A percentile compares a stretch with the other conserved stretches of the same genome.
These are phyloP conservation scores for Hafferia zeledoni DNA, from an alignment of 2,797 vertebrate species.

Conservation along the genomic window DNA sequence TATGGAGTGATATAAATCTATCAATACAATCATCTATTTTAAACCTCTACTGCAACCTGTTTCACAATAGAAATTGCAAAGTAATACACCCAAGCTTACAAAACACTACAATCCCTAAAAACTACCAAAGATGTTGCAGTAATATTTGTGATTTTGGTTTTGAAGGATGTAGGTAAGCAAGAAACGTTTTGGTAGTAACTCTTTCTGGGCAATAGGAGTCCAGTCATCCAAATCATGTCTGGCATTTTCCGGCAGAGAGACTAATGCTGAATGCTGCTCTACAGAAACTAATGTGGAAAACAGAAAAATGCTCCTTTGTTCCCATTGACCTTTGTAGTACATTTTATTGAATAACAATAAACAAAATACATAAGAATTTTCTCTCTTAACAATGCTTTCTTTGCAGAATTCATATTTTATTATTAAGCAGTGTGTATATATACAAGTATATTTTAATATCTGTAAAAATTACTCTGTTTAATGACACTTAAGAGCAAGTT, in stretches of 20 bases:
- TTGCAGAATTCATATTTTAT: neutral
- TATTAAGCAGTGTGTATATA: neutral
- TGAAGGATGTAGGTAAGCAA: neutral
- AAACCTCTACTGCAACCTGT: neutral
- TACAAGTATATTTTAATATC: neutral
- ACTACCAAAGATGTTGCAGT: neutral
- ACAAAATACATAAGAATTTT: neutral
- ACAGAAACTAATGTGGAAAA: neutral
- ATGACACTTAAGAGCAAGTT: neutral
- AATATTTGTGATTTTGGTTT: neutral
- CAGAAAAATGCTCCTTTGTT: neutral
- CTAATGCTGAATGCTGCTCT: neutral
- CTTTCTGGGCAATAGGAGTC: neutral
- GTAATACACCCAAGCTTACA: neutral
- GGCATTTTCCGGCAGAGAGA: neutral
- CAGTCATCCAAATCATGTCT: neutral
- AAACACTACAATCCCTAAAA: neutral
- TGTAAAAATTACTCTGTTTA: neutral
- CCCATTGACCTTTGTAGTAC: neutral
- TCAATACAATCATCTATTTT: neutral
- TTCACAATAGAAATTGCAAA: neutral
- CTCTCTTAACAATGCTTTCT: neutral
- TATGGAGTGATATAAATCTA: neutral
- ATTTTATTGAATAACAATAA: neutral
- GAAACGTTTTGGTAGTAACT: neutral